Conservation (phyloP, 2,888 invertebrate species). For the Kuschelorhynchus macadamiae region DNA sequence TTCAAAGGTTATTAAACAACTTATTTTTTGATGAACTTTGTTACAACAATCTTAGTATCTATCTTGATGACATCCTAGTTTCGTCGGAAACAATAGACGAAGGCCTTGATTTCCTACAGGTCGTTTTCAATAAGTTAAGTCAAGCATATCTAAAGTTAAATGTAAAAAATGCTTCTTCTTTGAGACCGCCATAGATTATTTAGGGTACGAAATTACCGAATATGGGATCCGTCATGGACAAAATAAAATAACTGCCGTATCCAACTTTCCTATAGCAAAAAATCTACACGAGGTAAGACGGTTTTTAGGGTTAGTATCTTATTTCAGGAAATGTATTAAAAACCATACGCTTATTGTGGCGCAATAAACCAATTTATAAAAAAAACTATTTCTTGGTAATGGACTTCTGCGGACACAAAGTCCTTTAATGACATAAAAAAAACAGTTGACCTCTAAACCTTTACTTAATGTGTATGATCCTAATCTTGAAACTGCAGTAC, state of each 20-base stretch:
- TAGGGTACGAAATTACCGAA: conserved; percentile 57
- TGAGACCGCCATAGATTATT: conserved; percentile 55
- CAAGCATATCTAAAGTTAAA: conserved; percentile 27
- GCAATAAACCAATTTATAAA: conserved; percentile 51
- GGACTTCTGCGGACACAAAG: conserved; percentile 43
- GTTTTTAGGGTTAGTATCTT: conserved; percentile 51
- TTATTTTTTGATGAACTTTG: conserved; percentile 56
- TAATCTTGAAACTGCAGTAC: background rate
- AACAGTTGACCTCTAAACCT: conserved; percentile 45
- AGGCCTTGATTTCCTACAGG: conserved; percentile 1
- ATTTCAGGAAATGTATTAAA: conserved; percentile 51
- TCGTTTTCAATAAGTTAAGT: conserved; percentile 26
- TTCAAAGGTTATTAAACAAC: conserved; percentile 61
- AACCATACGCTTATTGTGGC: conserved; percentile 49
- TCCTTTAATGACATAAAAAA: conserved; percentile 51
- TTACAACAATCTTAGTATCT: conserved; percentile 52
- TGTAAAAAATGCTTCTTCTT: conserved; percentile 52
- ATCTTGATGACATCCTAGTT: conserved; percentile 60
- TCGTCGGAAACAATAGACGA: conserved; percentile 9
- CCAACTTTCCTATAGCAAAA: conserved; percentile 56
- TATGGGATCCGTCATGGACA: conserved; percentile 56
- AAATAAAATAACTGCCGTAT: conserved; percentile 55
- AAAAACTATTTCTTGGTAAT: conserved; percentile 48
- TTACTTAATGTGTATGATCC: conserved; percentile 16
- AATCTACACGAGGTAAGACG: conserved; percentile 53